Base-by-base conservation (phyloP, 2,888 invertebrate species). In the Troides helena region DNA sequence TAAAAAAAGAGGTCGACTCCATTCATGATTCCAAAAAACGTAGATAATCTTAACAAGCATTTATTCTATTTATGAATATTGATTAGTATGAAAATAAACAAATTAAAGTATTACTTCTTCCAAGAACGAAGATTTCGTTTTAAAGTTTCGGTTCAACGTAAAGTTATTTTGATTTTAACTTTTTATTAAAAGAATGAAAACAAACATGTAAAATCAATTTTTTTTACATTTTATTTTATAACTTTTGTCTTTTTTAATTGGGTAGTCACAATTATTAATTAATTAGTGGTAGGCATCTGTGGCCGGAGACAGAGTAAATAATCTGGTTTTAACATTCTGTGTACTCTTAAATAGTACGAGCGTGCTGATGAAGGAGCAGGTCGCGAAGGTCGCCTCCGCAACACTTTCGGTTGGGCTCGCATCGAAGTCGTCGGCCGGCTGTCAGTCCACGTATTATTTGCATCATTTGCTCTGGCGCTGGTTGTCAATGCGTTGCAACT, bases 331-430 rank as follows among this genome's bases (percentile, higher is more conserved):
- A 56, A 56, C 14, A 58, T 25, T 14, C 10, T 21, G 12, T 58
- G 10, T n/a, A 17, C 30, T 64, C 21, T 14, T 65, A 39, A 0
- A 23, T 78, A 92, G 92, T 92, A 89, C 62, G 90, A 92, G 70
- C 85, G 92, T 61, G 90, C 92, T 0, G 92, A 92, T 72, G 92
- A 92, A 82, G 79, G 93, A 82, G 76, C 94, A 85, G 92, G 90
- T 0, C 82, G 87, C 6, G 96, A 96, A 75, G 93, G 97, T 75
- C 95, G 95, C 70, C 92, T 98, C 70, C 95, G 96, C 72, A 98
- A 98, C 85, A 98, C 98, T 0, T 98, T 98, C 79, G 98, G 98
- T 12, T 98, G 98, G 98, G 96, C 97, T 4, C 94, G 98, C 73
- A 96, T 98, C 66, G 97, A 98, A 79, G 96, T 98, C n/a, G 93